Evolutionary conservation across 2,888 invertebrate species (phyloP).

Genomic region (Ormia ochracea): DNA sequence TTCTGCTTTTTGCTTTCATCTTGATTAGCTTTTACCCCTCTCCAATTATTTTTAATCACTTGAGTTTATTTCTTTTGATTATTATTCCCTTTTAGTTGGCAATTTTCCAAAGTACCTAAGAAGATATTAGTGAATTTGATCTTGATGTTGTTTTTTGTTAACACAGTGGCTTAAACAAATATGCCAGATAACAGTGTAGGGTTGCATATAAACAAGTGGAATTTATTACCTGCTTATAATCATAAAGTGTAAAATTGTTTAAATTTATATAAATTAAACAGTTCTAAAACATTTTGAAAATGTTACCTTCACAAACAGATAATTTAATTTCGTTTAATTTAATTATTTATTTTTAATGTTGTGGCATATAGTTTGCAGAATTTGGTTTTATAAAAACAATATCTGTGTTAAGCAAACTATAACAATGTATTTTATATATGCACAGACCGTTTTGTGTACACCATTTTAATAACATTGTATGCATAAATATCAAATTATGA

Average conservation of each 20-base stretch:
- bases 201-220: background rate
- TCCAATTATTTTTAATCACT: constrained; percentile 9
- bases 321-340: background rate
- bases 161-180: constrained; percentile 15
- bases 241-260: constrained; percentile 15
- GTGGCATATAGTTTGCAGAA: constrained; percentile 33
- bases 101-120: constrained; percentile 59
- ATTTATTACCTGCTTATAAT: constrained; percentile 27
- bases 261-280: constrained; percentile 27
- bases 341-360: background rate
- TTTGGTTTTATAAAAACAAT: background rate
- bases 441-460: too few species aligned
- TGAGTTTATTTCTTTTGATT: background rate
- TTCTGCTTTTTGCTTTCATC: too few species aligned
- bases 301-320: constrained; percentile 12
- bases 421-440: constrained; percentile 34
- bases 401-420: background rate
- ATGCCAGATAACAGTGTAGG: background rate
- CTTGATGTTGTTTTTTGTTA: constrained; percentile 42
- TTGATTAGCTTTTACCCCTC: background rate
- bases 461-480: too few species aligned
- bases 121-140: constrained; percentile 52
- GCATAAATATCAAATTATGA: too few species aligned
- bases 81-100: constrained; percentile 39
- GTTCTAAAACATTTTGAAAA: background rate